These are phyloP conservation scores for Temnothorax unifasciatus DNA, from an alignment of 2,888 invertebrate genomes.

Conservation along the genomic window DNA sequence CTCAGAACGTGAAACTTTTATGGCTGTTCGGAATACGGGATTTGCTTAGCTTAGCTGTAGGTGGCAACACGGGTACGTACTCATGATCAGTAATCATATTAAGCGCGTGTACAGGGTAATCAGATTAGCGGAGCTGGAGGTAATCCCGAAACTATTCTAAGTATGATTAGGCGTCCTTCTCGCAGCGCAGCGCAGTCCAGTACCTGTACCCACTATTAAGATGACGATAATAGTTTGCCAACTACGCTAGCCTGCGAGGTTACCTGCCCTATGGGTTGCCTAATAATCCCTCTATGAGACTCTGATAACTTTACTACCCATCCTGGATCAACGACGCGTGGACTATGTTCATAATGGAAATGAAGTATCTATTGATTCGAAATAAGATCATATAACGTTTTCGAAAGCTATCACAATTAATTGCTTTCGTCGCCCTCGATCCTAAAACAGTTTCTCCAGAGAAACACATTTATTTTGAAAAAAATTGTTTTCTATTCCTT, in stretches of 20 bases:
- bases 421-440: not conserved
- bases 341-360: conserved; percentile 76
- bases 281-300: conserved; percentile 85
- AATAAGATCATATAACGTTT: conserved; percentile 60
- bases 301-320: conserved; percentile 84
- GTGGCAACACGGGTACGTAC: conserved; percentile 82
- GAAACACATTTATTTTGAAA: conserved; percentile 2
- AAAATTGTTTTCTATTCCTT: conserved; percentile 73
- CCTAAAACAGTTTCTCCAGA: not conserved
- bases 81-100: conserved; percentile 86
- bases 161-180: conserved; percentile 86
- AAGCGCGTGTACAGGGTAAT: conserved; percentile 86
- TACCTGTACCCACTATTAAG: conserved; percentile 84
- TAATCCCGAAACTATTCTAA: conserved; percentile 87
- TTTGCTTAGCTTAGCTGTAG: conserved; percentile 83
- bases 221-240: conserved; percentile 86
- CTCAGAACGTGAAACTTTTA: conserved; percentile 83
- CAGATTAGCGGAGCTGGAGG: conserved; percentile 86
- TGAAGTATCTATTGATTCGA: conserved; percentile 76
- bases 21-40: conserved; percentile 81
- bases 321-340: conserved; percentile 78
- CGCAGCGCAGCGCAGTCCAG: conserved; percentile 82
- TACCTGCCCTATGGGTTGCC: conserved; percentile 85
- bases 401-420: conserved; percentile 59
- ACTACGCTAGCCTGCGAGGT: conserved; percentile 85